Conservation (phyloP, 2,113 vertebrate genomes). For the Megaceryle torquata region DNA sequence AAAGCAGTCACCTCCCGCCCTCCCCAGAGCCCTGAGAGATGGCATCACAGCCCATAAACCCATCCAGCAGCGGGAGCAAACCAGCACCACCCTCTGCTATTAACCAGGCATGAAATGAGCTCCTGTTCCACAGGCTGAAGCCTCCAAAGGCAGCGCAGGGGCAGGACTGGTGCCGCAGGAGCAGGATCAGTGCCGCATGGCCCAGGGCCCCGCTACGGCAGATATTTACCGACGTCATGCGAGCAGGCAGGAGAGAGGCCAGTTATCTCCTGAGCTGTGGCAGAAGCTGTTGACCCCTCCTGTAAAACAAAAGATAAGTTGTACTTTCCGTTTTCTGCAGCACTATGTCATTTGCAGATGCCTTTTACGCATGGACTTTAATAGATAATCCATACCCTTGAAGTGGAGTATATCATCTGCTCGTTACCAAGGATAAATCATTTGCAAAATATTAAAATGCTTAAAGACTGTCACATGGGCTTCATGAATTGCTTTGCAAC, state of each 20-base stretch:
- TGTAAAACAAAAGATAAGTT: neutral
- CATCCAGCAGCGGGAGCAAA: neutral
- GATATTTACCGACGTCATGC: neutral
- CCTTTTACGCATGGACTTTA: neutral
- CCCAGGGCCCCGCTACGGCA: neutral
- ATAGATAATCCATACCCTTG: conserved; percentile 15
- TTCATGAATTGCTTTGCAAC: neutral
- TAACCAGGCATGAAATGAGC: rapidly evolving
- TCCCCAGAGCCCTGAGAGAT: neutral
- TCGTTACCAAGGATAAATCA: conserved; percentile 46
- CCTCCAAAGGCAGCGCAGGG: neutral
- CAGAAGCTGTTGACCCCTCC: neutral
- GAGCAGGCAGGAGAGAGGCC: rapidly evolving
- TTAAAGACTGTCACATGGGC: neutral
- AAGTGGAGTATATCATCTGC: conserved; percentile 16
- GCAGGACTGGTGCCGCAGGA: too few species aligned
- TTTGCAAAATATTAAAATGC: conserved; percentile 12
- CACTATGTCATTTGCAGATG: neutral
- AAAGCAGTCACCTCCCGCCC: neutral
- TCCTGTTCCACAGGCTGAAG: rapidly evolving
- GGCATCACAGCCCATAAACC: neutral
- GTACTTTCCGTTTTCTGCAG: neutral
- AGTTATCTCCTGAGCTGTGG: neutral
- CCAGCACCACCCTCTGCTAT: neutral
- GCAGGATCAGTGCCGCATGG: neutral